These are phyloP conservation scores for Chouioia cunea DNA, from an alignment of 2,888 invertebrate species.

Conservation along the genomic window DNA sequence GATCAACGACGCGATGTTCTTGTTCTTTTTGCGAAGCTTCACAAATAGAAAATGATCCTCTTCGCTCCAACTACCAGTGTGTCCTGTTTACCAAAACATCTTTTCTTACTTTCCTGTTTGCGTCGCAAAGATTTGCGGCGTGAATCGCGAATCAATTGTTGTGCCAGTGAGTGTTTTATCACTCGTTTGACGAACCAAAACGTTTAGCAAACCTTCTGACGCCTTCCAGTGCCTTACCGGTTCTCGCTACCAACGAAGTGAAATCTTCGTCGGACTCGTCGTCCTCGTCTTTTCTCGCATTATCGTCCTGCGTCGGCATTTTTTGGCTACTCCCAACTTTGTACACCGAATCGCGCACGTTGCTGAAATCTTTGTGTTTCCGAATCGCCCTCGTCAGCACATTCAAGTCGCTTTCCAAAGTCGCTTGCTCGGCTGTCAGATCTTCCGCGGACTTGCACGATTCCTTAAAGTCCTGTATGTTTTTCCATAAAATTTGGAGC, in stretches of 20 bases:
- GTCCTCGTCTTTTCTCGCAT: constrained; percentile 36
- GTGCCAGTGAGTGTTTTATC: too few relatives aligned
- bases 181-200: too few relatives aligned
- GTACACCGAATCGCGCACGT: background rate
- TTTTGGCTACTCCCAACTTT: constrained; percentile 13
- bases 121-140: too few relatives aligned
- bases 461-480: constrained; percentile 59
- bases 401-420: constrained; percentile 54
- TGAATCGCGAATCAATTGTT: too few relatives aligned
- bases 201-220: too few relatives aligned
- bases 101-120: too few relatives aligned
- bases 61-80: constrained; percentile 61
- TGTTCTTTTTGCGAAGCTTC: constrained; percentile 56
- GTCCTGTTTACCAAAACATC: constrained; percentile 52
- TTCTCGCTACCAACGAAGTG: constrained; percentile 57
- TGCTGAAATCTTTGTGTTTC: constrained; percentile 53
- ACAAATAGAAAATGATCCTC: constrained; percentile 63
- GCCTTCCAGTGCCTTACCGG: constrained; percentile 61
- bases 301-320: constrained; percentile 3
- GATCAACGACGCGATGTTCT: constrained; percentile 57
- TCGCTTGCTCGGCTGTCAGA: constrained; percentile 55
- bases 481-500: constrained; percentile 57
- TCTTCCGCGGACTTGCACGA: constrained; percentile 47
- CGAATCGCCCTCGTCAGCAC: constrained; percentile 51
- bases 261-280: constrained; percentile 57